phyloP scores from a whole-genome alignment of 2,113 vertebrate genomes.

The Pteropus alecto region DNA sequence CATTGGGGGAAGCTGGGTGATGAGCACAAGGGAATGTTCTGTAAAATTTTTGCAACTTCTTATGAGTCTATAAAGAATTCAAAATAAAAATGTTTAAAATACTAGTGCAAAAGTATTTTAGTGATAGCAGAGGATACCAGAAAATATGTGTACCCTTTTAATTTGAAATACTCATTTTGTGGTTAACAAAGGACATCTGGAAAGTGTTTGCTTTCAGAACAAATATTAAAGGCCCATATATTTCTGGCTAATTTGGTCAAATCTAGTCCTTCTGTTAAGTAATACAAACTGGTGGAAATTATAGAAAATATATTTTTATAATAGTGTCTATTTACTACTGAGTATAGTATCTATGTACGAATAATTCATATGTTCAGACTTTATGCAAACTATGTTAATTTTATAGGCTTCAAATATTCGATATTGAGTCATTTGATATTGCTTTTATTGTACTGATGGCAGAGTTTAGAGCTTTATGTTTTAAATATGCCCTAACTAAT shows the following conservation, averaged over 20 bases:
- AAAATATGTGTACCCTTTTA: neutral
- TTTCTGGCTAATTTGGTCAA: neutral
- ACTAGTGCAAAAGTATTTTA: neutral
- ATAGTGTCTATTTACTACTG: neutral
- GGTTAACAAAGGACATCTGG: neutral
- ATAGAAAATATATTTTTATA: neutral
- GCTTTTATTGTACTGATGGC: neutral
- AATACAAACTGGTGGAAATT: neutral
- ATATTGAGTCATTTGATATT: neutral
- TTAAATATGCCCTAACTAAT: neutral
- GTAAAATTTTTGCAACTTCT: neutral
- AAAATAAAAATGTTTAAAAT: neutral
- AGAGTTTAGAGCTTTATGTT: neutral
- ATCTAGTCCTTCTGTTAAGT: neutral
- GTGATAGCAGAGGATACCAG: neutral
- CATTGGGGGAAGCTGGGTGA: neutral
- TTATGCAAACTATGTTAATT: neutral
- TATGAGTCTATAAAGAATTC: neutral
- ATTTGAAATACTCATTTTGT: neutral
- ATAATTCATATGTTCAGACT: neutral
- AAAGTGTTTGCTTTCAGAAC: neutral
- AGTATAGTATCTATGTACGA: neutral
- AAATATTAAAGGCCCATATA: neutral
- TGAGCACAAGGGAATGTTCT: neutral
- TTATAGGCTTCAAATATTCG: neutral